phyloP scores from a whole-genome alignment of 2,888 invertebrate species.

The Sesia bembeciformis region DNA sequence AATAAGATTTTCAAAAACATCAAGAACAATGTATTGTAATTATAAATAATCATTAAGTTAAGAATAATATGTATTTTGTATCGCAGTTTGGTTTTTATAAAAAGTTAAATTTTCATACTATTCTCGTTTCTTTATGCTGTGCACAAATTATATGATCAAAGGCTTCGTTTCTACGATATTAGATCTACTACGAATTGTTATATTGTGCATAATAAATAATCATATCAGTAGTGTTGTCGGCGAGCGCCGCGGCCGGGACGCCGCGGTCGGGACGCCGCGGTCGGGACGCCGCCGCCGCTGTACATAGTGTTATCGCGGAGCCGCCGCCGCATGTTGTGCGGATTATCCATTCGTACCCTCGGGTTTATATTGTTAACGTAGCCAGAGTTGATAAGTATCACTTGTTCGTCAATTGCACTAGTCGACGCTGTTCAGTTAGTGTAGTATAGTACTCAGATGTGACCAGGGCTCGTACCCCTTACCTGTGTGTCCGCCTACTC shows the following conservation, averaged over 20 bases:
- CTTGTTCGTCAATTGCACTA: conserved; percentile 74
- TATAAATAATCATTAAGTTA: conserved; percentile 66
- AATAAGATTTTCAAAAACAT: conserved; percentile 66
- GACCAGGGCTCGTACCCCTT: conserved; percentile 33
- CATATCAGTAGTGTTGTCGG: conserved; percentile 48
- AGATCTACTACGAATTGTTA: conserved; percentile 55
- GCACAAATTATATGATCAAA: conserved; percentile 51
- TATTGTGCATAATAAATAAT: conserved; percentile 50
- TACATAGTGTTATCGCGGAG: conserved; percentile 4
- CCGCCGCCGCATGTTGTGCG: conserved; percentile 38
- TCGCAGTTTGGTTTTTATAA: conserved; percentile 68
- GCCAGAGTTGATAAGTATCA: conserved; percentile 64
- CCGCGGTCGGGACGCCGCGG: not conserved
- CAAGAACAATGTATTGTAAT: conserved; percentile 69
- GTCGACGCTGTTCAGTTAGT: conserved; percentile 62
- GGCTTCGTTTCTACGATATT: conserved; percentile 51
- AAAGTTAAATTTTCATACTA: conserved; percentile 59
- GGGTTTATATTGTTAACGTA: conserved; percentile 67
- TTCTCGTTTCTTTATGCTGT: conserved; percentile 61
- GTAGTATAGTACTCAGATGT: conserved; percentile 46
- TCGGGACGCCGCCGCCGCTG: not conserved
- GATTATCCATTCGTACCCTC: conserved; percentile 40
- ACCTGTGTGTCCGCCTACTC: conserved; percentile 23
- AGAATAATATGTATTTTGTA: conserved; percentile 71
- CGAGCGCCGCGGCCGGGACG: conserved; percentile 11